phyloP scores from a whole-genome alignment of 2,797 vertebrate species.

The Cephalopachus bancanus region DNA sequence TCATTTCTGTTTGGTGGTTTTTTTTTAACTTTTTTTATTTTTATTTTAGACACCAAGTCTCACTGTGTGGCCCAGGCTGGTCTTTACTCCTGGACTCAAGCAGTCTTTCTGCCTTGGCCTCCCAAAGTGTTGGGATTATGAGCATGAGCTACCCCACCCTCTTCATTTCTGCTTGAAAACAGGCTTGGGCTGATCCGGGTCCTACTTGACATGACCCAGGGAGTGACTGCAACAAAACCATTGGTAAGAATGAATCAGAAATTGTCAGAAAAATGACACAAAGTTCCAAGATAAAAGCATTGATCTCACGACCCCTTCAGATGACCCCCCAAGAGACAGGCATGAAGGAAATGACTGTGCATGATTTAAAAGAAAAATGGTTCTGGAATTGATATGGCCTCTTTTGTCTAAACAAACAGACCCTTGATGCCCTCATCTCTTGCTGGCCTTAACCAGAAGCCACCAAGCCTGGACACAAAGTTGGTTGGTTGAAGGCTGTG shows the following conservation, averaged over 20 bases:
- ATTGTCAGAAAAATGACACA: not conserved
- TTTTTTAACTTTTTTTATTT: no score
- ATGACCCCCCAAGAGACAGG: not conserved
- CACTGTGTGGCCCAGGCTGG: no score
- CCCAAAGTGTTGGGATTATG: no score
- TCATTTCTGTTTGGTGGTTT: not conserved
- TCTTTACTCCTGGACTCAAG: no score
- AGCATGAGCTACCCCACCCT: no score
- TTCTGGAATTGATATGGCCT: not conserved
- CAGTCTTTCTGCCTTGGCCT: no score
- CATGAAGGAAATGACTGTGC: fast-evolving
- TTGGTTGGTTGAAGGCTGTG: not conserved
- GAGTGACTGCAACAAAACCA: not conserved
- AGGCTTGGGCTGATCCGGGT: not conserved
- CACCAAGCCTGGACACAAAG: not conserved
- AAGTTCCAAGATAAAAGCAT: not conserved
- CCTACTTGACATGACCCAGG: not conserved
- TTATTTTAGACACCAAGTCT: no score
- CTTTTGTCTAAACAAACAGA: not conserved
- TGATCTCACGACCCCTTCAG: not conserved
- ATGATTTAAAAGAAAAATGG: not conserved
- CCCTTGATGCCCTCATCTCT: fast-evolving
- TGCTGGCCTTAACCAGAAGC: not conserved
- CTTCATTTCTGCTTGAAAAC: not conserved
- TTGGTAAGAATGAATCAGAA: not conserved